These are phyloP conservation scores for Larimichthys crocea DNA, from an alignment of 2,113 vertebrate species.

Conservation along the genomic window DNA sequence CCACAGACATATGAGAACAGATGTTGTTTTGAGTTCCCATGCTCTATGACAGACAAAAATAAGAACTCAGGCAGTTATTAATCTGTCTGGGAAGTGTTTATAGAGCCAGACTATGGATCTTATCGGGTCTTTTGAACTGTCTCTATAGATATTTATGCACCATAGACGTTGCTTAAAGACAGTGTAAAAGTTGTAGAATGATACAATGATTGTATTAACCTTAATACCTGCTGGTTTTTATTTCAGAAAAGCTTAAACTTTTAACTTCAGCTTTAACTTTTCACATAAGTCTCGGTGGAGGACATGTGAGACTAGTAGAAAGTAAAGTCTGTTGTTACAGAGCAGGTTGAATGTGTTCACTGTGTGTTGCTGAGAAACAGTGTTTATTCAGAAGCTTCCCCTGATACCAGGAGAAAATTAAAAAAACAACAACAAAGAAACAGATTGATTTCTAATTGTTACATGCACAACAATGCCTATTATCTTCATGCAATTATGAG, in stretches of 20 bases:
- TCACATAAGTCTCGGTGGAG: background rate
- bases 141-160: constrained; percentile 16
- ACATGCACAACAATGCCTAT: background rate
- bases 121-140: constrained; percentile 6
- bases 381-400: background rate
- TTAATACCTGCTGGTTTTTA: background rate
- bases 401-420: background rate
- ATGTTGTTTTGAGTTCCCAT: constrained; percentile 40
- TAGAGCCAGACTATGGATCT: background rate
- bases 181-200: background rate
- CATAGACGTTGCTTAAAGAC: background rate
- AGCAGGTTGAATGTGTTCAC: constrained; percentile 7
- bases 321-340: background rate
- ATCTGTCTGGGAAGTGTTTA: constrained; percentile 33
- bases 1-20: constrained; percentile 11
- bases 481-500: background rate
- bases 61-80: constrained; percentile 15
- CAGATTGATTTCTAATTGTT: background rate
- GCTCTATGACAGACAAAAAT: constrained; percentile 12
- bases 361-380: background rate
- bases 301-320: background rate
- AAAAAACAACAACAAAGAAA: background rate
- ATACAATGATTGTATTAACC: background rate
- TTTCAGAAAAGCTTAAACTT: background rate
- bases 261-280: background rate